Percentiles rank a stretch among this genome's conserved stretches.
Conservation (phyloP, 2,797 vertebrate species). For the Pitangus sulphuratus region DNA sequence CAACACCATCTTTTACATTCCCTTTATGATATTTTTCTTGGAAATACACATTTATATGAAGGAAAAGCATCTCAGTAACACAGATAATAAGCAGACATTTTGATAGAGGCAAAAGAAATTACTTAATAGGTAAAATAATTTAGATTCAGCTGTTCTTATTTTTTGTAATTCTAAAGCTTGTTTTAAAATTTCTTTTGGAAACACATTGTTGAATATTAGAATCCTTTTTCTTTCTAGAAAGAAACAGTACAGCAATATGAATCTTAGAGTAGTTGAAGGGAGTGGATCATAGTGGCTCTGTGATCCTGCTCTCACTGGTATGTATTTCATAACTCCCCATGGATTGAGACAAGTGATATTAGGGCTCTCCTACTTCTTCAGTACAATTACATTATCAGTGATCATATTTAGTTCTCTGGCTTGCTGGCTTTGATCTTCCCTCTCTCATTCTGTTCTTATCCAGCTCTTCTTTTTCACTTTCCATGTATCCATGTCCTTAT, state of each 20-base stretch:
- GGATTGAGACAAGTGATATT: not conserved
- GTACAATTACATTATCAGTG: not conserved
- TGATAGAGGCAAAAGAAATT: not conserved
- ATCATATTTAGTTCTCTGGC: not conserved
- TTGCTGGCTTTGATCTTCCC: not conserved
- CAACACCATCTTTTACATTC: fast-evolving
- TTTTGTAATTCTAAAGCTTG: not conserved
- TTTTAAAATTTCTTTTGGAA: not conserved
- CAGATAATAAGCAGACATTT: not conserved
- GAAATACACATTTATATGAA: not conserved
- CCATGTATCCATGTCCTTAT: not conserved
- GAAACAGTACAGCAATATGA: not conserved
- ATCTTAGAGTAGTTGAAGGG: not conserved
- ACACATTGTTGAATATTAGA: not conserved
- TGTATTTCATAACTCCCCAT: not conserved
- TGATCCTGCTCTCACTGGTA: not conserved
- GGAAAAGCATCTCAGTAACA: not conserved
- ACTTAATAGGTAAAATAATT: not conserved
- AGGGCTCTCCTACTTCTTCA: not conserved
- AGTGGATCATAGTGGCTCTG: not conserved
- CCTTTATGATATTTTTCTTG: not conserved
- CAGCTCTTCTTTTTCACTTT: not conserved
- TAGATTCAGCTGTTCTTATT: not conserved
- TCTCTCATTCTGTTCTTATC: not conserved
- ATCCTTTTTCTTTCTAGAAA: not conserved